Evolutionary conservation across 2,113 vertebrate species (phyloP).

Genomic region (Dendropsophus ebraccatus): DNA sequence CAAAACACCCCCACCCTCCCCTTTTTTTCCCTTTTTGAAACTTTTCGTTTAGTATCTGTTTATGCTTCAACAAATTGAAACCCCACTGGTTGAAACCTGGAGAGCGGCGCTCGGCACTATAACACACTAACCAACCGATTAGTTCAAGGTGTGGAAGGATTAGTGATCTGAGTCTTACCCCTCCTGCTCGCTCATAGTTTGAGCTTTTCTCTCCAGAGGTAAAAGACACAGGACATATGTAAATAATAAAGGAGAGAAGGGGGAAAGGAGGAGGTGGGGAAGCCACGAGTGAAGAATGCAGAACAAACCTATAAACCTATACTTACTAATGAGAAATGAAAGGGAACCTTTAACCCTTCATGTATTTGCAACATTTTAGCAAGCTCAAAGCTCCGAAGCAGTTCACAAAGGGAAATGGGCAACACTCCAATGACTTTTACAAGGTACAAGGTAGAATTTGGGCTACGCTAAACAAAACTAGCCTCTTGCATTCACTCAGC

Average conservation of each 20-base stretch:
- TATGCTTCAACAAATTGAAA: conserved; percentile 99
- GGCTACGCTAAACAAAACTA: not conserved
- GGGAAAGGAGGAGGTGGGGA: conserved; percentile 71
- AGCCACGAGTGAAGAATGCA: conserved; percentile 82
- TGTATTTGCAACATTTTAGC: conserved; percentile 11
- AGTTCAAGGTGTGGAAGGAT: conserved; percentile 99
- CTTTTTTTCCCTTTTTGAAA: conserved; percentile 31
- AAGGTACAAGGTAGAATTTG: not conserved
- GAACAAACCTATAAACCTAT: conserved; percentile 99
- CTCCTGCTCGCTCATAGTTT: conserved; percentile 89
- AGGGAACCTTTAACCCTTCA: conserved; percentile 37
- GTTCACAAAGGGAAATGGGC: not conserved
- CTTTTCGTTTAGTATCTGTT: conserved; percentile 99
- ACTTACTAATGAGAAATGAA: conserved; percentile 73
- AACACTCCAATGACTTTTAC: not conserved
- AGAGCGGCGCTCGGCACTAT: conserved; percentile 77
- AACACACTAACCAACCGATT: conserved; percentile 88
- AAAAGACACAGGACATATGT: conserved; percentile 97
- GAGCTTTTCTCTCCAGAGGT: conserved; percentile 92
- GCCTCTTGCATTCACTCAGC: no score
- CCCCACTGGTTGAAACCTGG: conserved; percentile 88
- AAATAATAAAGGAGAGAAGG: conserved; percentile 97
- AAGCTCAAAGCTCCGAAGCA: not conserved
- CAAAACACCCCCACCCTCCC: conserved; percentile 92
- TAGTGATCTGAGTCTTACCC: conserved; percentile 82